These are phyloP conservation scores for Drosophila mayri DNA, from an alignment of 1,140 invertebrate species.

Conservation along the genomic window DNA sequence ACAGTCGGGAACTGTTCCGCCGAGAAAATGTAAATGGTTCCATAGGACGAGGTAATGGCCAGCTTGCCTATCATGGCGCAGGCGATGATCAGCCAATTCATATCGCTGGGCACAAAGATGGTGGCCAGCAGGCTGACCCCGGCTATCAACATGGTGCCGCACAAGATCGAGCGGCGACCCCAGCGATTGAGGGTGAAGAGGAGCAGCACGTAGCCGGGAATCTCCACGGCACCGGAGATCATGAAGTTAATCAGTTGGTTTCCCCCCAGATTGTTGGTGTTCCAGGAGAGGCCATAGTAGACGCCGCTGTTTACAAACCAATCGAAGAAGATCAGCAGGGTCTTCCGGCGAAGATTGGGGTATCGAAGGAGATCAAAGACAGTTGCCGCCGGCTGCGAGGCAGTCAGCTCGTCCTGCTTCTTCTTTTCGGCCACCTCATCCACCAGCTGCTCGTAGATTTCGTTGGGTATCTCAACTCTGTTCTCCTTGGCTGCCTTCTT, in stretches of 20 bases:
- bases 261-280: constrained; percentile 90
- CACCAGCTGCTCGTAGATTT: constrained; percentile 87
- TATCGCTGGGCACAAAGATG: constrained; percentile 87
- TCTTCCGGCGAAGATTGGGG: constrained; percentile 89
- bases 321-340: constrained; percentile 91
- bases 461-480: constrained; percentile 87
- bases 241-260: constrained; percentile 92
- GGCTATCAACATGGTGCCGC: constrained; percentile 89
- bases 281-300: constrained; percentile 94
- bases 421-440: constrained; percentile 83
- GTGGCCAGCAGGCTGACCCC: constrained; percentile 88
- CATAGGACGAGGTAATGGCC: constrained; percentile 92
- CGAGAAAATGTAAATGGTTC: constrained; percentile 92
- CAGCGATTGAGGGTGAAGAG: constrained; percentile 90
- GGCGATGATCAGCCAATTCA: constrained; percentile 88
- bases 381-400: constrained; percentile 84
- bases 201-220: constrained; percentile 90
- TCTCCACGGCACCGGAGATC: constrained; percentile 91
- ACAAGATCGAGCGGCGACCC: constrained; percentile 90
- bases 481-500: constrained; percentile 89
- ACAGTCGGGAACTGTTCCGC: constrained; percentile 94
- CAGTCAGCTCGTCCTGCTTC: constrained; percentile 48
- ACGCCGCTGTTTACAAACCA: constrained; percentile 93
- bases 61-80: constrained; percentile 93
- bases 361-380: constrained; percentile 90